These are phyloP conservation scores for Macrosoma leucophasiata DNA, from an alignment of 2,888 invertebrate genomes.

Conservation along the genomic window DNA sequence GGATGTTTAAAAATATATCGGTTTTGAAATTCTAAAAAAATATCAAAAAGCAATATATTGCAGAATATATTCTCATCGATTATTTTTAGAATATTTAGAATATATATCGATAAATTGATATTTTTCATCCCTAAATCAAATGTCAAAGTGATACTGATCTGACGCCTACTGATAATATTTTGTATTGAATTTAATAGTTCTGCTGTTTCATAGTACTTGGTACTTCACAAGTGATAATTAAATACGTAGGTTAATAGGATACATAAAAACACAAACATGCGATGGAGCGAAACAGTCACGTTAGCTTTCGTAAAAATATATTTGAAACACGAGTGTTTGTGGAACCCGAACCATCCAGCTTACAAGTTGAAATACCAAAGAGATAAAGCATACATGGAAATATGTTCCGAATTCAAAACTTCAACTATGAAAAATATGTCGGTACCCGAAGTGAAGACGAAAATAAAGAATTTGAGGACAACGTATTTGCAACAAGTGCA, in stretches of 20 bases:
- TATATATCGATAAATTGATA: no score
- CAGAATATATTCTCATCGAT: no score
- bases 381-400: slow-evolving; percentile 50
- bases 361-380: slow-evolving; percentile 57
- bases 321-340: slow-evolving; percentile 64
- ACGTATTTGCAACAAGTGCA: slow-evolving; percentile 65
- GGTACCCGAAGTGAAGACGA: slow-evolving; percentile 59
- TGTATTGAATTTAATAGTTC: no score
- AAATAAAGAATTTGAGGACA: slow-evolving; percentile 66
- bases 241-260: slow-evolving; percentile 11
- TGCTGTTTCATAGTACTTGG: no score
- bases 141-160: no score
- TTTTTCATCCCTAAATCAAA: no score
- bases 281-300: slow-evolving; percentile 66
- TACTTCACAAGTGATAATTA: no score
- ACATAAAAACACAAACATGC: slow-evolving; percentile 33
- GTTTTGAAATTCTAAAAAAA: no score
- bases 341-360: slow-evolving; percentile 56
- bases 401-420: slow-evolving; percentile 45
- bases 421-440: slow-evolving; percentile 43
- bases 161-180: no score
- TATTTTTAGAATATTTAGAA: no score
- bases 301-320: slow-evolving; percentile 67
- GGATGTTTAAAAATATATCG: no score
- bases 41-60: no score